Conservation (phyloP, 2,888 invertebrate genomes). For the Leptopilina syphax region DNA sequence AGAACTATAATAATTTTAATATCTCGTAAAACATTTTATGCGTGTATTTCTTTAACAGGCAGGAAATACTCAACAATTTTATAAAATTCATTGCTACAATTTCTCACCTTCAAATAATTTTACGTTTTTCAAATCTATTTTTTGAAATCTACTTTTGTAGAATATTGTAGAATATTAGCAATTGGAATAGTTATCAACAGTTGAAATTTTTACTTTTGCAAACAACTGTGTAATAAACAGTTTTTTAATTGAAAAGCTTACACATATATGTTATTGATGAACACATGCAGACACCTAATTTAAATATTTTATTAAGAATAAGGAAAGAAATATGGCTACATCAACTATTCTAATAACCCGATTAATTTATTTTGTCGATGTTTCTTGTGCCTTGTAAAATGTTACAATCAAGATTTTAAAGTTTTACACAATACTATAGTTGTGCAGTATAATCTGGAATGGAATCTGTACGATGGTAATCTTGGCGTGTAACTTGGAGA, state of each 20-base stretch:
- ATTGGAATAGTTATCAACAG: too few relatives aligned
- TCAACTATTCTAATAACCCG: neutral
- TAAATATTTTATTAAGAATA: neutral
- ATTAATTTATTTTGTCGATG: neutral
- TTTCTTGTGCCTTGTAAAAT: constrained; percentile 1
- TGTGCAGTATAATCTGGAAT: constrained; percentile 5
- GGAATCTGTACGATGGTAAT: constrained; percentile 56
- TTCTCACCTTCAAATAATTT: constrained; percentile 4
- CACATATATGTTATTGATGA: too few relatives aligned
- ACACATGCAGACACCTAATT: too few relatives aligned
- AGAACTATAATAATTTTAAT: neutral
- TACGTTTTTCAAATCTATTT: too few relatives aligned
- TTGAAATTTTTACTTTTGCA: too few relatives aligned
- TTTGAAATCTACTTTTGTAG: too few relatives aligned
- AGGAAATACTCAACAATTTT: neutral
- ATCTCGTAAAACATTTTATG: neutral
- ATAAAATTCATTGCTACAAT: neutral
- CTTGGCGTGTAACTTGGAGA: constrained; percentile 57
- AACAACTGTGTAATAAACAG: too few relatives aligned
- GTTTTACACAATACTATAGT: constrained; percentile 9
- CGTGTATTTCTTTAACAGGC: constrained; percentile 5
- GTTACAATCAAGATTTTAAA: constrained; percentile 12
- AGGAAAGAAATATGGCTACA: neutral
- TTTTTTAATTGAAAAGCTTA: too few relatives aligned
- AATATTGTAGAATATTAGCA: too few relatives aligned